phyloP scores from a whole-genome alignment of 2,888 invertebrate species.

The Muscina levida region DNA sequence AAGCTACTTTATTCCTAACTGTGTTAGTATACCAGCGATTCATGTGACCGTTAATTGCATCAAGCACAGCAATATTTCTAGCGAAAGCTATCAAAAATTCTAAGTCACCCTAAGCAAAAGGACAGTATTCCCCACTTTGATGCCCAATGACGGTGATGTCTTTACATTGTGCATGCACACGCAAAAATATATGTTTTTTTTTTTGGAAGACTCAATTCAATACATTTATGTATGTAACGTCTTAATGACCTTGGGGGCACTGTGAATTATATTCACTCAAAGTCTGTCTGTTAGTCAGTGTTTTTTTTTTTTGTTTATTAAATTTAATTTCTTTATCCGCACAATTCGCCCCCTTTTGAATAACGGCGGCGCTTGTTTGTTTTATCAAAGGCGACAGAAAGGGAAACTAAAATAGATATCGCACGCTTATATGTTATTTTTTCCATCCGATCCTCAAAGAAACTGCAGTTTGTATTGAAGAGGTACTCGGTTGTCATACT shows the following conservation, averaged over 20 bases:
- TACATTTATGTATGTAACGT: constrained; percentile 44
- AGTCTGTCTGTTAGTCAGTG: constrained; percentile 25
- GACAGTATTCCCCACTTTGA: too few species aligned
- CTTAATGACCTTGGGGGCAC: constrained; percentile 76
- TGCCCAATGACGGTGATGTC: too few species aligned
- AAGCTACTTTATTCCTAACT: too few species aligned
- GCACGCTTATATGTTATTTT: too few species aligned
- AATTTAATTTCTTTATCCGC: constrained; percentile 39
- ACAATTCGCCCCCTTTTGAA: constrained; percentile 43
- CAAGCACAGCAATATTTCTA: too few species aligned
- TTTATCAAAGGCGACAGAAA: constrained; percentile 26
- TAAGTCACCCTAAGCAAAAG: too few species aligned
- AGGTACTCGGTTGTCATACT: constrained; percentile 26
- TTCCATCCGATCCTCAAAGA: constrained; percentile 53
- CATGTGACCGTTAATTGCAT: too few species aligned
- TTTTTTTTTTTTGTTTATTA: constrained; percentile 50
- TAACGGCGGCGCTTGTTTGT: constrained; percentile 46
- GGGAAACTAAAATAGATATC: constrained; percentile 30
- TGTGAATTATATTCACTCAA: constrained; percentile 73
- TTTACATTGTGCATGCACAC: too few species aligned
- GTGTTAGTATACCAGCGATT: too few species aligned
- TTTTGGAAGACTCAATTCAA: constrained; percentile 50
- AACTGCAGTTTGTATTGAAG: constrained; percentile 54
- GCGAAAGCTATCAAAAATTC: too few species aligned
- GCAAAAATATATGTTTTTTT: too few species aligned